Conservation (phyloP, 2,113 vertebrate genomes). For the Apodemus speciosus region DNA sequence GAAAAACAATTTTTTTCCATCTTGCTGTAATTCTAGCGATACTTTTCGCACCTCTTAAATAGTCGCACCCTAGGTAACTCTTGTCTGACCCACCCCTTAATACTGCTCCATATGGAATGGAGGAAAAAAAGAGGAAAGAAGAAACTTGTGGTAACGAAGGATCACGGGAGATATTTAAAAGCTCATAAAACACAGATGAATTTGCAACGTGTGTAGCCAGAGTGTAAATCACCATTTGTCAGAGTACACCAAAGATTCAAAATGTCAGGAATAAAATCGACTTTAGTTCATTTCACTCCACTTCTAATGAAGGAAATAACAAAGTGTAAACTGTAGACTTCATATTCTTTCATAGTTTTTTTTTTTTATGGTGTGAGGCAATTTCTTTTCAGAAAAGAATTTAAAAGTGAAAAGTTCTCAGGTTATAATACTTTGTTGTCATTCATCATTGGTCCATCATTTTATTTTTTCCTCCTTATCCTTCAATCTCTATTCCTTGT, state of each 20-base stretch:
- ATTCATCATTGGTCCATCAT: conserved; percentile 4
- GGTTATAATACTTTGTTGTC: conserved; percentile 3
- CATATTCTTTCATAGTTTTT: conserved; percentile 10
- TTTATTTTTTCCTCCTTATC: not conserved
- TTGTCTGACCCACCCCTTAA: conserved; percentile 42
- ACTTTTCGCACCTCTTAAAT: conserved; percentile 77
- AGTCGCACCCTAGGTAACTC: conserved; percentile 54
- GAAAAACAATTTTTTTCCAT: conserved; percentile 67
- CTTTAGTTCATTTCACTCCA: conserved; percentile 47
- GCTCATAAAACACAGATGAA: conserved; percentile 63
- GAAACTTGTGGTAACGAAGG: conserved; percentile 55
- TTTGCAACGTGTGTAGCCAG: conserved; percentile 48
- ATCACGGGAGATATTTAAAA: conserved; percentile 67
- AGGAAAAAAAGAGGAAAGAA: conserved; percentile 48
- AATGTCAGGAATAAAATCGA: conserved; percentile 45
- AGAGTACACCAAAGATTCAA: conserved; percentile 46
- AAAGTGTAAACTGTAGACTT: conserved; percentile 43
- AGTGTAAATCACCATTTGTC: conserved; percentile 36
- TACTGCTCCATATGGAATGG: not conserved
- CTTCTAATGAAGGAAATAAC: conserved; percentile 53
- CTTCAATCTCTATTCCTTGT: not conserved
- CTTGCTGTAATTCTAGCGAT: conserved; percentile 58
- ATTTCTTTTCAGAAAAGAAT: conserved; percentile 69
- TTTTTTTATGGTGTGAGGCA: conserved; percentile 4
- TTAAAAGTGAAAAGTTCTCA: conserved; percentile 51